Conservation (phyloP, 2,888 invertebrate genomes). For the Drosophila dives region DNA sequence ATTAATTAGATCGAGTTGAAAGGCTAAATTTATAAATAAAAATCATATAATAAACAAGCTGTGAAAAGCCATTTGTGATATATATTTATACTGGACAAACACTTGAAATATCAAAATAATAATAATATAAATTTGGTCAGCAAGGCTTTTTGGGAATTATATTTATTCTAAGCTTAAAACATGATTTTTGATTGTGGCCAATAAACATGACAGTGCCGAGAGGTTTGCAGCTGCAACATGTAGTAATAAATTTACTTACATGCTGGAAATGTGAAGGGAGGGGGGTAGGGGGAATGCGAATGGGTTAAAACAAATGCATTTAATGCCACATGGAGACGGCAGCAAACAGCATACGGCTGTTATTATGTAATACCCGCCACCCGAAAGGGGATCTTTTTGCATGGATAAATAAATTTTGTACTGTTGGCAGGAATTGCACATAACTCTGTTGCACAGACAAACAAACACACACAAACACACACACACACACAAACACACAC, state of each 20-base stretch:
- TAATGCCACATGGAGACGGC: slow-evolving; percentile 32
- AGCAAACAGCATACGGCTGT: slow-evolving; percentile 35
- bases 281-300: neutral
- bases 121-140: neutral
- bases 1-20: neutral
- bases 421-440: slow-evolving; percentile 14
- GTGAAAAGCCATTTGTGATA: neutral
- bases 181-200: slow-evolving; percentile 6
- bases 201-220: neutral
- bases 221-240: slow-evolving; percentile 24
- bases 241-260: slow-evolving; percentile 53
- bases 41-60: neutral
- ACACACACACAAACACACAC: slow-evolving; percentile 11
- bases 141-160: neutral
- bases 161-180: slow-evolving; percentile 7
- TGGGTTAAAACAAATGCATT: slow-evolving; percentile 31
- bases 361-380: neutral
- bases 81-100: neutral
- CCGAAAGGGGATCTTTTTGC: slow-evolving; percentile 3
- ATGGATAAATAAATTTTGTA: slow-evolving; percentile 22
- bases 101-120: neutral
- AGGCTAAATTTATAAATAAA: neutral
- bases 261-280: neutral
- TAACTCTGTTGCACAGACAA: slow-evolving; percentile 16
- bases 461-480: slow-evolving; percentile 20